Conservation (phyloP, 1,140 invertebrate species). For the Meteorus sp. region DNA sequence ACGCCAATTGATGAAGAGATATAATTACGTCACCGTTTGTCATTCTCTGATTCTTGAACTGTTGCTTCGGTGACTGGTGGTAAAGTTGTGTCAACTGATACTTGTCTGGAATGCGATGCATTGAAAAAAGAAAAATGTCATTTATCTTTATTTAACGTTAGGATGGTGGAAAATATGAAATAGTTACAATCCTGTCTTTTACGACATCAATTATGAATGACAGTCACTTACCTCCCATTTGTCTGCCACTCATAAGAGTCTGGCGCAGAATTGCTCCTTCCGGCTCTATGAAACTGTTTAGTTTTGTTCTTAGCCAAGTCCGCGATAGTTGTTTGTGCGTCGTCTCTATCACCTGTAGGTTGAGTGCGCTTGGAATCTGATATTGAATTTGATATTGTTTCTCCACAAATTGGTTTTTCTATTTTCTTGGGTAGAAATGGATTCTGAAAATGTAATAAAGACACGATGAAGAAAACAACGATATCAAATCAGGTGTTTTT, state of each 20-base stretch:
- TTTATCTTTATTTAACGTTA: too few species aligned
- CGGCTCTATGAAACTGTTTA: conserved; percentile 55
- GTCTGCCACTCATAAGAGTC: conserved; percentile 67
- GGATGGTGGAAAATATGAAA: too few species aligned
- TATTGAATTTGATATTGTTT: conserved; percentile 24
- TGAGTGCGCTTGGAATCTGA: conserved; percentile 26
- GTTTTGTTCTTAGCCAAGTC: conserved; percentile 36
- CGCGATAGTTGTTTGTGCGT: too few species aligned
- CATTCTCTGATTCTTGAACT: conserved; percentile 38
- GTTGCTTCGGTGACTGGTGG: conserved; percentile 43
- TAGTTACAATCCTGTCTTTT: too few species aligned
- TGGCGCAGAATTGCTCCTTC: conserved; percentile 74
- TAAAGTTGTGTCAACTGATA: conserved; percentile 42
- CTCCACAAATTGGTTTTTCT: conserved; percentile 30
- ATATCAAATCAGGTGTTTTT: too few species aligned
- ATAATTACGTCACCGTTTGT: conserved; percentile 43
- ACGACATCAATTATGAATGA: too few species aligned
- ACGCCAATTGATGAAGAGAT: conserved; percentile 10
- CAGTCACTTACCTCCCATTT: conserved; percentile 57
- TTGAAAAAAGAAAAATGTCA: too few species aligned
- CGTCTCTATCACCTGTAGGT: conserved; percentile 29
- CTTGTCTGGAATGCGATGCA: conserved; percentile 45
- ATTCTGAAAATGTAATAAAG: conserved; percentile 37
- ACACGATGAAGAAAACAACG: background rate
- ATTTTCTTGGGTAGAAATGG: conserved; percentile 45